phyloP scores from a whole-genome alignment of 2,797 vertebrate genomes.

The Chaenodraco wilsoni region DNA sequence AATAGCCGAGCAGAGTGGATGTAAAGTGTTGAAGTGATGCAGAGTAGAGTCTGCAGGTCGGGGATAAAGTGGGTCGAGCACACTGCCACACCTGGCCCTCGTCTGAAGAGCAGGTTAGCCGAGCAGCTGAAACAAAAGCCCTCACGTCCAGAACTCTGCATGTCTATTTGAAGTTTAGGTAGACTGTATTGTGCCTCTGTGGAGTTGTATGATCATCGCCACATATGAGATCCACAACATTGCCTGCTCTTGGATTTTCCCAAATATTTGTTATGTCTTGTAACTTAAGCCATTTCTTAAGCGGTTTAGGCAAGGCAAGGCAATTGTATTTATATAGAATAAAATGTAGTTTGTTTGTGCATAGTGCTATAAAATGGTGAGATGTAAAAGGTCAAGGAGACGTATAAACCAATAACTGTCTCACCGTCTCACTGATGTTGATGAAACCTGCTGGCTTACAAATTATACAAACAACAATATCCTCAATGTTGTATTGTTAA shows the following conservation, averaged over 20 bases:
- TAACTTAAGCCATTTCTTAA: background rate
- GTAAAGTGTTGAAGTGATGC: slow-evolving; percentile 51
- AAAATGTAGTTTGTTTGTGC: background rate
- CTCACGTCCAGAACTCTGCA: slow-evolving; percentile 40
- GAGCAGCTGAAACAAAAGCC: slow-evolving; percentile 59
- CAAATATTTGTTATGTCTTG: background rate
- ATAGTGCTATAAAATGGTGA: slow-evolving; percentile 5
- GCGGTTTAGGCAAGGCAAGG: background rate
- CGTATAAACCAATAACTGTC: background rate
- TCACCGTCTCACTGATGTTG: background rate
- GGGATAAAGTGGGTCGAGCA: slow-evolving; percentile 60
- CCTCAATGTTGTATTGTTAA: background rate
- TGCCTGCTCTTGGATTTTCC: background rate
- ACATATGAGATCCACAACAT: background rate
- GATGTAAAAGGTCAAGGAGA: background rate
- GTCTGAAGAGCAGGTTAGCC: slow-evolving; percentile 68
- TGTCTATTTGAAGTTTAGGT: slow-evolving; percentile 27
- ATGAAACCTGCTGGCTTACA: background rate
- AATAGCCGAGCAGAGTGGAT: slow-evolving; percentile 52
- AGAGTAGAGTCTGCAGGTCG: slow-evolving; percentile 56
- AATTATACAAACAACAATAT: slow-evolving; percentile 6
- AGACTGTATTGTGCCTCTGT: slow-evolving; percentile 10
- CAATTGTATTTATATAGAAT: no score
- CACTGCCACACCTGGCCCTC: slow-evolving; percentile 64
- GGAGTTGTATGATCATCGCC: background rate